These are phyloP conservation scores for Ginglymostoma cirratum DNA, from an alignment of 2,113 vertebrate genomes.

Conservation along the genomic window DNA sequence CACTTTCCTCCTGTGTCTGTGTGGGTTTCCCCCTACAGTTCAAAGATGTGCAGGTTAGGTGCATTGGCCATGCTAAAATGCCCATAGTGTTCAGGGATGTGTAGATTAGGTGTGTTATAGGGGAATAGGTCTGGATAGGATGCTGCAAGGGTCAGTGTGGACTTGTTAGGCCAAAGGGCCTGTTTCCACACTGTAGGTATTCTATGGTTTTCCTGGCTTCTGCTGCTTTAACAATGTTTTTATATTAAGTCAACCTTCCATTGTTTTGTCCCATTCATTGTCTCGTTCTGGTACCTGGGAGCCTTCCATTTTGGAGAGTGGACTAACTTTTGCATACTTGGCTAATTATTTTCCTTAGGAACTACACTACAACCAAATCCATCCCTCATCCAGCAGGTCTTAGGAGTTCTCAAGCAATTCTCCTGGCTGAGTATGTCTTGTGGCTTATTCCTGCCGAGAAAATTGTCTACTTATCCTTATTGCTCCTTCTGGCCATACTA, in stretches of 20 bases:
- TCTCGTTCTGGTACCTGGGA: not conserved
- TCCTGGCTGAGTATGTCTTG: not conserved
- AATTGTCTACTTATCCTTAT: not conserved
- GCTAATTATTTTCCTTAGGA: not conserved
- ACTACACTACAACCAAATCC: not conserved
- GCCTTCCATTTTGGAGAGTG: not conserved
- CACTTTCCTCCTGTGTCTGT: too few species aligned
- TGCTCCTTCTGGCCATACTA: not conserved
- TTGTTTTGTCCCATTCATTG: not conserved
- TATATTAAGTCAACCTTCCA: not conserved
- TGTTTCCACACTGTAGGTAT: too few species aligned
- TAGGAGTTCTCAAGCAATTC: not conserved
- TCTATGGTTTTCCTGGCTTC: not conserved
- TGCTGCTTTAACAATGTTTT: not conserved
- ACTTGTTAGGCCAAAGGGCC: too few species aligned
- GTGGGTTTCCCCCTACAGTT: too few species aligned
- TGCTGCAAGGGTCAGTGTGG: too few species aligned
- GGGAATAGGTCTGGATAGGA: too few species aligned
- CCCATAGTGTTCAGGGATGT: too few species aligned
- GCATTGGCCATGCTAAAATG: too few species aligned
- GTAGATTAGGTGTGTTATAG: too few species aligned
- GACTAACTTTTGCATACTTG: not conserved
- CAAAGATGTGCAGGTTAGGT: too few species aligned
- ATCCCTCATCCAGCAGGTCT: not conserved
- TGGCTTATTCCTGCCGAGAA: not conserved